Base-by-base conservation (phyloP, 2,797 vertebrate species). In the Galaxias olidus region DNA sequence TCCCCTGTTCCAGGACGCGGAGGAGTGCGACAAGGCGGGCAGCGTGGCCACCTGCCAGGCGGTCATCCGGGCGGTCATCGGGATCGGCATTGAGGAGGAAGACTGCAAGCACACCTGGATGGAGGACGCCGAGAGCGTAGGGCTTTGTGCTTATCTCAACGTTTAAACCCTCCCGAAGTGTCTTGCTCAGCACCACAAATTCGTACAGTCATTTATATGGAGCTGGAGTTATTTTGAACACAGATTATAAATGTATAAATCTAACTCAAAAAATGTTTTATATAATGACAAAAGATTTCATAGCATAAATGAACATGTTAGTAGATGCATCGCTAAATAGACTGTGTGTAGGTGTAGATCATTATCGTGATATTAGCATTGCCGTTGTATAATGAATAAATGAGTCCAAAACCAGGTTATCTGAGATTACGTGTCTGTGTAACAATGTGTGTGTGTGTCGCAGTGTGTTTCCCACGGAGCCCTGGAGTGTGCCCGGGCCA, bases 81-180 rank as follows among this genome's bases (percentile, higher is more conserved):
- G 97, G 7, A 99, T 98, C 4, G 97, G 96, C 63, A 98, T 99
- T 0, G 97, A 99, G 74, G 97, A 99, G 12, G 98, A 99, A 64
- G 98, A 99, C 75, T 90, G 95, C 71, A 99, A 99, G 66, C 97
- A 99, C 78, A 98, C 98, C 43, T 99, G 98, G 98, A 99, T 99
- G 98, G 98, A 99, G 75, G 98, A 99, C 6, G 90, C 98, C 0
- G 97, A 99, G 75, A 99, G 98, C 45, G 97, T 98, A 83, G 77
- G 94, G 73, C 44, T 59, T 14, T 12, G 59, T 18, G 30, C 6
- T 20, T n/a, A 46, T 53, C 49, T 61, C 4, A 19, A 42, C 8
- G 1, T 9, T 1, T 19, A 53, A 18, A 6, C 51, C 8, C 12
- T 18, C 17, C 10, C 12, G 18, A 19, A 45, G 10, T 8, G 54